Percentiles rank a stretch among this genome's conserved stretches.
Conservation (phyloP, 2,113 vertebrate species). For the Mobula birostris region DNA sequence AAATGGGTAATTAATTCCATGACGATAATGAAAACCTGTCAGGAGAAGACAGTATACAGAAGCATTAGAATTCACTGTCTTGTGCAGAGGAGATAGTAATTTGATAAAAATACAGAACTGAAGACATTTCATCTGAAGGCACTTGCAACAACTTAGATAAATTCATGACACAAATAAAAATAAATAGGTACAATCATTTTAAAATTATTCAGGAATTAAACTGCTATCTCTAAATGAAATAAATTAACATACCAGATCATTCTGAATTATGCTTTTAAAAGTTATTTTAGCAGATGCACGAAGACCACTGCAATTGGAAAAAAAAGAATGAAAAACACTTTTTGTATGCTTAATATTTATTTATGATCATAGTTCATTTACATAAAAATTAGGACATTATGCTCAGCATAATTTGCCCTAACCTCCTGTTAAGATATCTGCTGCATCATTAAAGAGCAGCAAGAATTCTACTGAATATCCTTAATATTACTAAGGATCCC, state of each 20-base stretch:
- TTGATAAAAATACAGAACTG: too few relatives aligned
- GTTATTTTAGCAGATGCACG: constrained; percentile 78
- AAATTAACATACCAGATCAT: constrained; percentile 64
- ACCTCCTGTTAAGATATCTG: neutral
- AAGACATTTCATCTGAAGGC: too few relatives aligned
- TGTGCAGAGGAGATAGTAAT: too few relatives aligned
- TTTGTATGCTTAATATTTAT: neutral
- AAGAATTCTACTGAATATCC: neutral
- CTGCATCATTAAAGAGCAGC: neutral
- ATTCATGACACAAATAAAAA: too few relatives aligned
- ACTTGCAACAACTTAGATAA: too few relatives aligned
- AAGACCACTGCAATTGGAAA: constrained; percentile 62
- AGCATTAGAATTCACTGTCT: too few relatives aligned
- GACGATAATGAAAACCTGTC: too few relatives aligned
- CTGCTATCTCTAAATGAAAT: neutral
- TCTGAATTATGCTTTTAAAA: constrained; percentile 72
- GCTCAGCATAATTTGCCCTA: neutral
- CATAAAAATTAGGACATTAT: neutral
- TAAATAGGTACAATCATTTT: neutral
- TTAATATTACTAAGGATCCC: too few relatives aligned
- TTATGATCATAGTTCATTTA: neutral
- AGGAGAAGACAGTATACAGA: too few relatives aligned
- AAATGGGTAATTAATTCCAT: too few relatives aligned
- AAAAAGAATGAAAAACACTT: neutral
- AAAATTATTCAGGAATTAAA: neutral